phyloP scores from a whole-genome alignment of 2,797 vertebrate genomes.

The Cossypha niveicapilla region DNA sequence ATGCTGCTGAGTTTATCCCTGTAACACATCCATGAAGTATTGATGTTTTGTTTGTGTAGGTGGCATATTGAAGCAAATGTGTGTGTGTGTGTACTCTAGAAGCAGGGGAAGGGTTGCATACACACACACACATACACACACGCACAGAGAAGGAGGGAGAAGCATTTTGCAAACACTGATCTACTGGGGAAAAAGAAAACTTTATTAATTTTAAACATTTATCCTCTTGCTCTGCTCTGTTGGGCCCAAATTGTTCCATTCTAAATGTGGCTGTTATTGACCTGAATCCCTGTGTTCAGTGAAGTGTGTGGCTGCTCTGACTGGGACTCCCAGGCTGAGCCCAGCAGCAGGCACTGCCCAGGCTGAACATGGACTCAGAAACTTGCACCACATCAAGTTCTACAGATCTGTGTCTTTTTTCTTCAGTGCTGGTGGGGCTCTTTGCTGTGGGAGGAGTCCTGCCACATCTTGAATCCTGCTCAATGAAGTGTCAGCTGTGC shows the following conservation, averaged over 20 bases:
- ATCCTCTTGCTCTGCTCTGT: background rate
- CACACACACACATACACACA: too few species aligned
- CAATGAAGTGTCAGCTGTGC: background rate
- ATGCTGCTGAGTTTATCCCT: background rate
- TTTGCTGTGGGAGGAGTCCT: background rate
- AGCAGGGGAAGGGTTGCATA: background rate
- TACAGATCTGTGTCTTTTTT: background rate
- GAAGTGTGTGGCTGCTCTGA: background rate
- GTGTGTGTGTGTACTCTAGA: rapidly evolving
- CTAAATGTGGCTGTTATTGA: background rate
- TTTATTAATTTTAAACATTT: background rate
- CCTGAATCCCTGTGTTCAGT: background rate
- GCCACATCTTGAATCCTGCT: background rate
- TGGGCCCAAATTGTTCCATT: background rate
- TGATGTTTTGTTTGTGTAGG: background rate
- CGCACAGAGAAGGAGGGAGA: background rate
- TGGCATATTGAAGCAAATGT: background rate
- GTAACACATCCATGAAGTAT: background rate
- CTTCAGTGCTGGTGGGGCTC: background rate
- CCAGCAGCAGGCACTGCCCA: background rate
- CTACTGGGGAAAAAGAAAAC: background rate
- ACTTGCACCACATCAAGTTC: background rate
- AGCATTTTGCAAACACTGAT: background rate
- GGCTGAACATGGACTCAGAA: background rate
- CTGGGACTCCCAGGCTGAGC: background rate